A percentile compares a stretch with the other conserved stretches of the same genome.
These are phyloP conservation scores for Epinephelus cyanopodus DNA, from an alignment of 2,113 vertebrate species.

Conservation along the genomic window DNA sequence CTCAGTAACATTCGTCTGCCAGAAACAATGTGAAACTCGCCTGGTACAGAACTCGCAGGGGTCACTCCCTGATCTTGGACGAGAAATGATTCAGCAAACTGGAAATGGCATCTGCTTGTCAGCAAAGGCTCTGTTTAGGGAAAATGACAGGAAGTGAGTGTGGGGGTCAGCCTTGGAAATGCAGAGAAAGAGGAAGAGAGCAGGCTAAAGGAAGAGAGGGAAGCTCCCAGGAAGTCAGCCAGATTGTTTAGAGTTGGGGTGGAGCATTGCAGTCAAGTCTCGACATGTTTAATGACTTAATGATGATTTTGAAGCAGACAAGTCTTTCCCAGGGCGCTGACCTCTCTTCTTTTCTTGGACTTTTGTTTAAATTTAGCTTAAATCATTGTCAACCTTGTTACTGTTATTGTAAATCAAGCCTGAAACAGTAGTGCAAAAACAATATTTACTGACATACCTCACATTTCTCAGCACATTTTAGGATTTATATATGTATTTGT, in stretches of 20 bases:
- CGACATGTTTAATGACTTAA: conserved; percentile 74
- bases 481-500: conserved; percentile 4
- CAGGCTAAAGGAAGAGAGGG: conserved; percentile 28
- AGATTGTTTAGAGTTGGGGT: conserved; percentile 65
- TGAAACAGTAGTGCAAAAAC: neutral
- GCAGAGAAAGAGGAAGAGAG: conserved; percentile 28
- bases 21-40: conserved; percentile 25
- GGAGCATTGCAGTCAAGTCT: conserved; percentile 60
- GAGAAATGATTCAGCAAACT: conserved; percentile 71
- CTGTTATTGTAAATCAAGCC: conserved; percentile 26
- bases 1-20: conserved; percentile 8
- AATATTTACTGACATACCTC: neutral
- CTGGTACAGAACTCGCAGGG: neutral
- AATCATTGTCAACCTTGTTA: neutral
- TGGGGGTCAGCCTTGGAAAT: conserved; percentile 27
- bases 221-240: conserved; percentile 67
- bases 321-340: conserved; percentile 55
- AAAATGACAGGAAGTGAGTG: conserved; percentile 52
- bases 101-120: conserved; percentile 48
- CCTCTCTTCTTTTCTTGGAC: conserved; percentile 48
- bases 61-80: neutral
- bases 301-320: conserved; percentile 58
- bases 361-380: conserved; percentile 33
- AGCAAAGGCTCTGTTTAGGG: conserved; percentile 32
- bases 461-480: conserved; percentile 6